Base-by-base conservation (phyloP, 2,888 invertebrate genomes). In the Coremacera marginata region DNA sequence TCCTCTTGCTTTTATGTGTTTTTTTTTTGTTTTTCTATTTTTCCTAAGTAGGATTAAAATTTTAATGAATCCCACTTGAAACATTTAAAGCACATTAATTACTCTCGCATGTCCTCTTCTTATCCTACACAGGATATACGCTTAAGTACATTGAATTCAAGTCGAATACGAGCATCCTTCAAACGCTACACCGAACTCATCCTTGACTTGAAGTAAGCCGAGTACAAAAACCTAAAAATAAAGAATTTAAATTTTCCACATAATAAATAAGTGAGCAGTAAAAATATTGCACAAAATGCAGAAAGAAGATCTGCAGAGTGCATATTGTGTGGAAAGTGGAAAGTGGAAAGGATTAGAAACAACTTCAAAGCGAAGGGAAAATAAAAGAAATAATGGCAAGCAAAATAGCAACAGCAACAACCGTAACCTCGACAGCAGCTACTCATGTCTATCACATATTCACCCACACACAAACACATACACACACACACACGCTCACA, bases 41-140 rank as follows among this genome's bases (percentile, higher is more conserved):
- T 37, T 37, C 8, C 44, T 44, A 44, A 1, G 44, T 44, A 44
- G 44, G 44, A 44, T 44, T 44, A 44, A 44, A 44, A 77, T 80
- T 81, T 79, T 80, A 81, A 81, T 80, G 78, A 81, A 80, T 81
- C 79, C 81, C 80, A 78, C 78, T 78, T 75, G 80, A 77, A 77
- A 76, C 78, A 80, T 81, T 81, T 78, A 81, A 81, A 78, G 67
- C 80, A 72, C 72, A 77, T 80, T 81, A 81, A 81, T 80, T 81
- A 80, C 79, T 80, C 76, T 80, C 80, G 55, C 67, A 74, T 74
- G 74, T 67, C 67, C 65, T 51, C 25, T 37, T 44, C 25, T 34
- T 55, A 44, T 57, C 55, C 16, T 65, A 19, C 44, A 44, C 37
- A 37, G 22, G 62, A 37, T 62, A 51, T 63, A 68, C 70, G 49